Evolutionary conservation across 2,113 vertebrate genomes (phyloP).

Genomic region (Crypturellus undulatus): DNA sequence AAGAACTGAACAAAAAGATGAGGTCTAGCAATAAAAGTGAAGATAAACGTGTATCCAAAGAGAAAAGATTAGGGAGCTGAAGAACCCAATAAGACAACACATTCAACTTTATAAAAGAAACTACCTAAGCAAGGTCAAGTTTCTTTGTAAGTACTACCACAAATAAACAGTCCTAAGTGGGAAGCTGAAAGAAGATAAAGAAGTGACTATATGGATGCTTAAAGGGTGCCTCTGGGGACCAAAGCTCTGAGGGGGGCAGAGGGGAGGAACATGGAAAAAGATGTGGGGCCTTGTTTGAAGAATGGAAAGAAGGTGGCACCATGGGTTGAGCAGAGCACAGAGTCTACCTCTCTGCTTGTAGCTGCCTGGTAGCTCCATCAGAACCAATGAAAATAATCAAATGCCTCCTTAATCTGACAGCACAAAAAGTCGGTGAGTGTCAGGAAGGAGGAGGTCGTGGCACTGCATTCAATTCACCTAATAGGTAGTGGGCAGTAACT

Average conservation of each 20-base stretch:
- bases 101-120: background rate
- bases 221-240: background rate
- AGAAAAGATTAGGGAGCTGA: background rate
- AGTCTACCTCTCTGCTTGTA: background rate
- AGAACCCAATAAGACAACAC: background rate
- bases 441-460: background rate
- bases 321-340: background rate
- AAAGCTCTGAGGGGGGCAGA: background rate
- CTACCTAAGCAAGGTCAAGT: background rate
- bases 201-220: background rate
- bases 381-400: background rate
- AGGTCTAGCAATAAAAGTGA: conserved; percentile 6
- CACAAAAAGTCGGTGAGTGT: background rate
- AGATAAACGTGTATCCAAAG: conserved; percentile 3
- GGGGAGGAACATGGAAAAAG: background rate
- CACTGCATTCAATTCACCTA: background rate
- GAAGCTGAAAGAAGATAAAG: background rate
- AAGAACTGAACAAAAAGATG: conserved; percentile 3
- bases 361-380: background rate
- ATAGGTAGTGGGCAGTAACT: background rate
- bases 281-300: background rate
- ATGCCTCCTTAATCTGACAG: background rate
- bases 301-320: background rate
- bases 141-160: background rate
- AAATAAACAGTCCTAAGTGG: background rate